phyloP scores from a whole-genome alignment of 2,113 vertebrate species.

The Actenoides hombroni region DNA sequence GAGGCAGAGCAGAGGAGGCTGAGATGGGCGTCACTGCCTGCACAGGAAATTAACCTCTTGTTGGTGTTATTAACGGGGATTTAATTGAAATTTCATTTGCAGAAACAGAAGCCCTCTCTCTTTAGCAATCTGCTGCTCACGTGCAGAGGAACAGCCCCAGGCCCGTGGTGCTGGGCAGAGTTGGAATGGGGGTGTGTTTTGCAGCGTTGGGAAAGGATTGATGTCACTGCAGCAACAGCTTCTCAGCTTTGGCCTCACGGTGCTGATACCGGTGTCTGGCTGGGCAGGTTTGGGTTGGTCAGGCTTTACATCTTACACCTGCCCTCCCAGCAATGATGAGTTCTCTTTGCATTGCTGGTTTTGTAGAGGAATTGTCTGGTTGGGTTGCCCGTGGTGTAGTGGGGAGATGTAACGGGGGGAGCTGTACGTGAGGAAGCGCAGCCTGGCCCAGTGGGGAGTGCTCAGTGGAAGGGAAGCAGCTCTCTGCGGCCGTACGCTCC shows the following conservation, averaged over 20 bases:
- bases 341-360: neutral
- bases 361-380: neutral
- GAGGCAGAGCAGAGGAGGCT: neutral
- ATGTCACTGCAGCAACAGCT: neutral
- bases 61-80: neutral
- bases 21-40: neutral
- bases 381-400: neutral
- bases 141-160: rapidly evolving
- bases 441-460: rapidly evolving
- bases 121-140: rapidly evolving
- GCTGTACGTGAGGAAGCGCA: rapidly evolving
- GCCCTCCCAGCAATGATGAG: neutral
- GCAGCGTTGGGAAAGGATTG: neutral
- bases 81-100: neutral
- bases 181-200: neutral
- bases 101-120: neutral
- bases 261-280: neutral
- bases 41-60: neutral
- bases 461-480: neutral
- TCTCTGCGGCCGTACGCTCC: neutral
- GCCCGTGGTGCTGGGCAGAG: rapidly evolving
- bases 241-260: rapidly evolving
- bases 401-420: neutral
- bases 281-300: neutral
- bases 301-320: neutral